These are phyloP conservation scores for Mesorhabditis spiculigera DNA, from an alignment of 2,888 invertebrate genomes.

Conservation along the genomic window DNA sequence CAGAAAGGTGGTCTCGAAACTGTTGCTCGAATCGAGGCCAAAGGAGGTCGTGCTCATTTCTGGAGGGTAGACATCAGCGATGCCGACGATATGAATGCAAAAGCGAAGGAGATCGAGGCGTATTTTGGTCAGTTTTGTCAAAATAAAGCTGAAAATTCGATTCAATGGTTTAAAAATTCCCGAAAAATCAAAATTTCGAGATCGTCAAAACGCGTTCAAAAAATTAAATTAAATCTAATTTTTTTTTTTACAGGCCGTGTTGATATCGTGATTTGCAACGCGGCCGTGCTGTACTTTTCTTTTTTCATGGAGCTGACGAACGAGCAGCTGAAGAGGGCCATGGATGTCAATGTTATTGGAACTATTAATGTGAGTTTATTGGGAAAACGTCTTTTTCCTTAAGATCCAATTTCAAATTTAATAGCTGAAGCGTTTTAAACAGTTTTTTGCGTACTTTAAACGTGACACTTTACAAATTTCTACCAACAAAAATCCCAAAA, in stretches of 20 bases:
- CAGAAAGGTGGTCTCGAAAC: conserved; percentile 34
- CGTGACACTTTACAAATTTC: neutral
- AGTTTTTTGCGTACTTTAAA: neutral
- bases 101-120: conserved; percentile 36
- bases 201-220: no score
- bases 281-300: conserved; percentile 51
- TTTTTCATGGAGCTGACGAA: conserved; percentile 46
- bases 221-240: no score
- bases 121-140: neutral
- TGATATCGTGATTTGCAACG: conserved; percentile 54
- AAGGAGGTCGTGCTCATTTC: conserved; percentile 33
- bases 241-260: conserved; percentile 38
- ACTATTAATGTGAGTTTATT: conserved; percentile 44
- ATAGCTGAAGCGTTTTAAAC: neutral
- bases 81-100: conserved; percentile 33
- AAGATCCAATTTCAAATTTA: neutral
- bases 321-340: conserved; percentile 40
- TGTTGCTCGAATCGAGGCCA: conserved; percentile 27
- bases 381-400: neutral
- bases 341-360: conserved; percentile 55
- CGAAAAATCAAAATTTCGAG: neutral
- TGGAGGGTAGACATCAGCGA: conserved; percentile 48
- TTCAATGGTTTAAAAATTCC: neutral
- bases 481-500: no score
- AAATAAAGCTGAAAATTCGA: conserved; percentile 3